Percentiles rank a stretch among this genome's conserved stretches.
Evolutionary conservation across 2,113 vertebrate genomes (phyloP).

Genomic region (Semnornis frantzii): DNA sequence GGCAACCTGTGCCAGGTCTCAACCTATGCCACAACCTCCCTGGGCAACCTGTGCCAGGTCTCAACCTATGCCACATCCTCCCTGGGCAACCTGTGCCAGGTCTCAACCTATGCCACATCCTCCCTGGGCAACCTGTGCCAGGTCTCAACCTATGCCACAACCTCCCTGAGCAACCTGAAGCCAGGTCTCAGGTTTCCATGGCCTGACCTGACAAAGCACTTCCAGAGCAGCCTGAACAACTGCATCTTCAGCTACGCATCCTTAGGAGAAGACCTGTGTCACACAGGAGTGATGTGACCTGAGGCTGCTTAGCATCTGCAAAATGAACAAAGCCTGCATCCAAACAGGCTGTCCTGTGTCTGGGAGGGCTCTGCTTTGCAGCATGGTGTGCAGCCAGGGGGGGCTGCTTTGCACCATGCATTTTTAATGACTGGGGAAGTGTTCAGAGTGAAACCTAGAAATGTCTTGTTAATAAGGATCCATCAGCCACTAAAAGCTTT

Average conservation of each 20-base stretch:
- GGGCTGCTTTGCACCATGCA: background rate
- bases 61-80: too few relatives aligned
- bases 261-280: background rate
- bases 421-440: background rate
- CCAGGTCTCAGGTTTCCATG: background rate
- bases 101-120: too few relatives aligned
- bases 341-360: background rate
- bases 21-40: too few relatives aligned
- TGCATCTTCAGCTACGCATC: background rate
- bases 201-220: background rate
- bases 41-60: too few relatives aligned
- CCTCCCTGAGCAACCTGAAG: too few relatives aligned
- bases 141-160: too few relatives aligned
- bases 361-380: background rate
- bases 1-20: too few relatives aligned
- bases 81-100: too few relatives aligned
- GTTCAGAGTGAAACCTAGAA: background rate
- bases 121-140: too few relatives aligned
- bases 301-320: background rate
- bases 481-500: constrained; percentile 14
- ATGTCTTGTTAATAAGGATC: constrained; percentile 24
- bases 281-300: background rate
- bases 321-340: background rate
- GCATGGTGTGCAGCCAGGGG: fast-evolving
- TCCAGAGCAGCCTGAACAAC: fast-evolving